Evolutionary conservation across 1,140 invertebrate species (phyloP).

Genomic region (Drosophila takahashii): DNA sequence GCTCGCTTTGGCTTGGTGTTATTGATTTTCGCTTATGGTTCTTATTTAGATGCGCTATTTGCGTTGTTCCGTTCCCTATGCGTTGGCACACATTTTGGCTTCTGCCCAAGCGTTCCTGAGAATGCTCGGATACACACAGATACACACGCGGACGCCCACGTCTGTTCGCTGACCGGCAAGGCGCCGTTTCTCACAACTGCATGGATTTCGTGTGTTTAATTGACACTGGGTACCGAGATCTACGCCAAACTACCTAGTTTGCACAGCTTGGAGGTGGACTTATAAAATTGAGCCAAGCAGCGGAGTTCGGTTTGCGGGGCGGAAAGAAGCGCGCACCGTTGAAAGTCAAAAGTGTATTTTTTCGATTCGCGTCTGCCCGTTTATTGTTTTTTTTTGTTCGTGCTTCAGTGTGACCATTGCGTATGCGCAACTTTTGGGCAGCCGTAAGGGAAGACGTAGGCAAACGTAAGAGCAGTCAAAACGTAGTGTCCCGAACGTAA

Average conservation of each 20-base stretch:
- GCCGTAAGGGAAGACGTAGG: too few species aligned
- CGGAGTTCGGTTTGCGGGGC: constrained; percentile 13
- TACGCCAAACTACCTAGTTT: background rate
- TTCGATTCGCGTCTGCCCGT: constrained; percentile 3
- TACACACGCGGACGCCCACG: constrained; percentile 21
- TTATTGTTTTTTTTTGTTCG: constrained; percentile 6
- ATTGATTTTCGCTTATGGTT: constrained; percentile 51
- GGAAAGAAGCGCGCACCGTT: constrained; percentile 18
- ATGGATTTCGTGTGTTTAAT: constrained; percentile 6
- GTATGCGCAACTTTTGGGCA: too few species aligned
- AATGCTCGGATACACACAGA: constrained; percentile 16
- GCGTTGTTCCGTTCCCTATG: constrained; percentile 22
- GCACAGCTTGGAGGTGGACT: background rate
- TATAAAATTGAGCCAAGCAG: constrained; percentile 10
- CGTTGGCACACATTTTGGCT: constrained; percentile 44
- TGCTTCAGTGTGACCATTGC: background rate
- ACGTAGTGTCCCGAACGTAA: too few species aligned
- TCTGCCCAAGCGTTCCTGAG: constrained; percentile 38
- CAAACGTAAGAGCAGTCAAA: too few species aligned
- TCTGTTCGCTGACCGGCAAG: constrained; percentile 10
- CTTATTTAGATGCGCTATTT: constrained; percentile 46
- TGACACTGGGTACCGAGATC: constrained; percentile 6
- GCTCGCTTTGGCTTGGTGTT: constrained; percentile 25
- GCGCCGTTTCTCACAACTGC: constrained; percentile 2
- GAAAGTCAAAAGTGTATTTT: constrained; percentile 21